phyloP scores from a whole-genome alignment of 2,797 vertebrate genomes.

The Chelonia mydas region DNA sequence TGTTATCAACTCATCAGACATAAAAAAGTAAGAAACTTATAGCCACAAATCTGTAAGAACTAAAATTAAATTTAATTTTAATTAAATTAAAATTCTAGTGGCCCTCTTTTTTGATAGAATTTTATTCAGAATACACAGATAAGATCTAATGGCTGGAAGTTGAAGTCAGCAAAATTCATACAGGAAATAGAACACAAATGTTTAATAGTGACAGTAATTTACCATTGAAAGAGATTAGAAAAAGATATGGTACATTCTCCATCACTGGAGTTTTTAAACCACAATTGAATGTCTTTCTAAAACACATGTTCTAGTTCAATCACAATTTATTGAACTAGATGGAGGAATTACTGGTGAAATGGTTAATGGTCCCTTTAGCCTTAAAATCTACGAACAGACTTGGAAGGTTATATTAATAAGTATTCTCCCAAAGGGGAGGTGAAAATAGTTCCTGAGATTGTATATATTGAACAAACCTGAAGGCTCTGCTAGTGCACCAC shows the following conservation, averaged over 20 bases:
- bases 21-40: background rate
- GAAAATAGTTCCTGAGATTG: background rate
- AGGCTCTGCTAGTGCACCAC: background rate
- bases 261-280: background rate
- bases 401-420: background rate
- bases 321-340: background rate
- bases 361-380: background rate
- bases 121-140: background rate
- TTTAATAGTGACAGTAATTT: background rate
- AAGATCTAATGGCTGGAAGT: background rate
- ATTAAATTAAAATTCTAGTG: background rate
- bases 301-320: background rate
- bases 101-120: background rate
- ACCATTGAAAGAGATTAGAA: background rate
- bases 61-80: too few relatives aligned
- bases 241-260: background rate
- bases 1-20: background rate
- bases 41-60: background rate
- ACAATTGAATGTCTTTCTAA: background rate
- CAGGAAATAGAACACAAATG: background rate
- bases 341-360: background rate
- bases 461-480: background rate
- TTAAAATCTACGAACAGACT: background rate
- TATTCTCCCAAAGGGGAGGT: background rate
- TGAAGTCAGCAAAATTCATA: background rate